These are phyloP conservation scores for Craseonycteris thonglongyai DNA, from an alignment of 2,113 vertebrate species.

Conservation along the genomic window DNA sequence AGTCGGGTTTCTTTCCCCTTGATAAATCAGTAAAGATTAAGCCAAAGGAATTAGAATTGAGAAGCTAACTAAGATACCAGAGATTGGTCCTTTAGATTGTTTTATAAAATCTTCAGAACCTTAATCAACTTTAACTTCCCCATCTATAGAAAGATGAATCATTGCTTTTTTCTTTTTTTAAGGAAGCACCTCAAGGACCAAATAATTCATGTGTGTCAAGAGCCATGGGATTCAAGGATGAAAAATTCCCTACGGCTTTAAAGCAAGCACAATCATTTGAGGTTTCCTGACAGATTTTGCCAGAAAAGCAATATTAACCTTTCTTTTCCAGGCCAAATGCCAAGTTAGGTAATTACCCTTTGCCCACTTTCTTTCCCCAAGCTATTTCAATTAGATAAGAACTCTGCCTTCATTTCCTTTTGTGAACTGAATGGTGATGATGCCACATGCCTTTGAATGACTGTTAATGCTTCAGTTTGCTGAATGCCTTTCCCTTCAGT, in stretches of 20 bases:
- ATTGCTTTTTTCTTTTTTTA: slow-evolving; percentile 31
- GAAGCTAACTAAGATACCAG: background rate
- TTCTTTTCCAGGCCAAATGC: slow-evolving; percentile 45
- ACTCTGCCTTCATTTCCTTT: slow-evolving; percentile 52
- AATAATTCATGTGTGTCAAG: background rate
- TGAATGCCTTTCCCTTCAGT: background rate
- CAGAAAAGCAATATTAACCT: slow-evolving; percentile 17
- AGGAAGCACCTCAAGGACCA: slow-evolving; percentile 22
- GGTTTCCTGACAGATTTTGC: slow-evolving; percentile 46
- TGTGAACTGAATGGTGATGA: background rate
- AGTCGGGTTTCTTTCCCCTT: background rate
- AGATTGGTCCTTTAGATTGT: background rate
- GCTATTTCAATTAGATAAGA: slow-evolving; percentile 65
- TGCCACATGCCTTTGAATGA: background rate
- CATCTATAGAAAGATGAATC: background rate
- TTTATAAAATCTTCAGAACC: background rate
- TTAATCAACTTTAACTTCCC: background rate
- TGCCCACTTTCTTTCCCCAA: slow-evolving; percentile 46
- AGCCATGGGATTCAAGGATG: background rate
- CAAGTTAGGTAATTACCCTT: slow-evolving; percentile 52
- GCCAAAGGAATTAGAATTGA: background rate
- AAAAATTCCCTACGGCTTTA: slow-evolving; percentile 27
- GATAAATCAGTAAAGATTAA: background rate
- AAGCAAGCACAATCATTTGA: slow-evolving; percentile 35
- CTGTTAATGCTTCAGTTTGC: background rate